Evolutionary conservation across 2,113 vertebrate species (phyloP).

Genomic region (Podiceps cristatus): DNA sequence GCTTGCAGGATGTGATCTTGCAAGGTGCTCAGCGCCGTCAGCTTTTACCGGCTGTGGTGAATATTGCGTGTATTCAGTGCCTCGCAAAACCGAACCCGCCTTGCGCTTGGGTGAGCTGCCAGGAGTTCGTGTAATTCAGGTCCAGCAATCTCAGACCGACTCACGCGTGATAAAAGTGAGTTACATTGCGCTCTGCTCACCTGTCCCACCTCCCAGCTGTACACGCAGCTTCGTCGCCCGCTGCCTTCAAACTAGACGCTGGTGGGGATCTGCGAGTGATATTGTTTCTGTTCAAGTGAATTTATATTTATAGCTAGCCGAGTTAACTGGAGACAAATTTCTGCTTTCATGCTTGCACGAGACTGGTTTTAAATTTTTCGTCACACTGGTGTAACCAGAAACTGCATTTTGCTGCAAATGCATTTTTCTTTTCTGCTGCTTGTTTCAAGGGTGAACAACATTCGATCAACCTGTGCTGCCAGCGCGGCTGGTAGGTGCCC

Average conservation of each 20-base stretch:
- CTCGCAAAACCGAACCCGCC: not conserved
- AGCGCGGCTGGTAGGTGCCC: not conserved
- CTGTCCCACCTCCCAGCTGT: not conserved
- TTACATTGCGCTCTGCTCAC: not conserved
- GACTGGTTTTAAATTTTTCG: not conserved
- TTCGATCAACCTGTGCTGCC: rapidly evolving
- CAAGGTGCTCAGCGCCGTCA: rapidly evolving
- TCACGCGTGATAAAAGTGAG: not conserved
- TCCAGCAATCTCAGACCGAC: not conserved
- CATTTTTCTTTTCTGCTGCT: not conserved
- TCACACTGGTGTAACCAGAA: not conserved
- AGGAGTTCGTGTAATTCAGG: not conserved
- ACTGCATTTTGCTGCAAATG: not conserved
- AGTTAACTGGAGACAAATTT: not conserved
- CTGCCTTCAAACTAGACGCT: not conserved
- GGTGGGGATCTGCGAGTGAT: not conserved
- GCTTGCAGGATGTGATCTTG: not conserved
- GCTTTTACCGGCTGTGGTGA: not conserved
- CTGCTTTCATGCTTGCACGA: not conserved
- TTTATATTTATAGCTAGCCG: not conserved
- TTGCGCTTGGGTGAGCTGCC: rapidly evolving
- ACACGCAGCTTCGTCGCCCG: rapidly evolving
- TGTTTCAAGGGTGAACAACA: not conserved
- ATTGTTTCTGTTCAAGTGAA: not conserved
- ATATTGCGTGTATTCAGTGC: not conserved